These are phyloP conservation scores for Furcula furcula DNA, from an alignment of 2,888 invertebrate species.

Conservation along the genomic window DNA sequence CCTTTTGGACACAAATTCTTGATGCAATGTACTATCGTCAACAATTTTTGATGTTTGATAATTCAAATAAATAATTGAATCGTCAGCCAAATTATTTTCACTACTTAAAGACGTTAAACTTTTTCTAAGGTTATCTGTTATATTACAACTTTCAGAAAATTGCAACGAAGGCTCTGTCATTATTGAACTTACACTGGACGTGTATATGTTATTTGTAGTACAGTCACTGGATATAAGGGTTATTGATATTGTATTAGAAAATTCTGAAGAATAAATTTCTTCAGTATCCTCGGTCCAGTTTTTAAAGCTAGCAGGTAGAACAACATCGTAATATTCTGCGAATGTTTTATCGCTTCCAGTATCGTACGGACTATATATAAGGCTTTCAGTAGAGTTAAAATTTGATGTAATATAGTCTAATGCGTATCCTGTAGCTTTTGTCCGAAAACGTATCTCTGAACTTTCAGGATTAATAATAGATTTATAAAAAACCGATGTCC, in stretches of 20 bases:
- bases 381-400: neutral
- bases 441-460: too few relatives aligned
- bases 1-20: neutral
- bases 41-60: neutral
- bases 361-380: neutral
- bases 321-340: neutral
- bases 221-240: neutral
- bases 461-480: too few relatives aligned
- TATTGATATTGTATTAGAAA: neutral
- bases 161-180: neutral
- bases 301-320: neutral
- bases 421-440: too few relatives aligned
- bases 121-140: neutral
- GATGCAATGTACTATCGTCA: neutral
- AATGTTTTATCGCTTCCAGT: neutral
- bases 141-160: neutral
- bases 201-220: neutral
- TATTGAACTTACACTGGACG: neutral
- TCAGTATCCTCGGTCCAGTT: neutral
- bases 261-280: neutral
- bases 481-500: too few relatives aligned
- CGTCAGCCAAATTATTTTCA: neutral
- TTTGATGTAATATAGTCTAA: too few relatives aligned
- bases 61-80: neutral
- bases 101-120: neutral